Percentiles rank a stretch among this genome's conserved stretches.
Evolutionary conservation across 2,888 invertebrate species (phyloP).

Genomic region (Ormyrus pomaceus): DNA sequence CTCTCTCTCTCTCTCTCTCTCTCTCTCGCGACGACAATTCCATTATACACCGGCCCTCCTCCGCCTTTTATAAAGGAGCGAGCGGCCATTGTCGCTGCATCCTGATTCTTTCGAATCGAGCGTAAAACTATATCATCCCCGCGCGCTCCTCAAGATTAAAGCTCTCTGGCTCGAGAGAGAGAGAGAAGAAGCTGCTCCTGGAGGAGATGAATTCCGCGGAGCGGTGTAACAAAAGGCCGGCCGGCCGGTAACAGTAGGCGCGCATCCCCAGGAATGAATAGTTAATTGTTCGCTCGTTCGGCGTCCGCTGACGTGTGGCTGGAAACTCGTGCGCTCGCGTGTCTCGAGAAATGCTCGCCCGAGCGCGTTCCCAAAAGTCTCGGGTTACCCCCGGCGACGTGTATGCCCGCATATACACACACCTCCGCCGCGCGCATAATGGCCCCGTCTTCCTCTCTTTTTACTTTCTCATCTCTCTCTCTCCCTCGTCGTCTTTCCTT

Average conservation of each 20-base stretch:
- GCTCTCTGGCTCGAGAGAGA: background rate
- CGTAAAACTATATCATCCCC: conserved; percentile 48
- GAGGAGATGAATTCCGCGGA: background rate
- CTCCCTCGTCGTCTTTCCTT: conserved; percentile 2
- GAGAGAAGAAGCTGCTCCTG: background rate
- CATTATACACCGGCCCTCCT: conserved; percentile 32
- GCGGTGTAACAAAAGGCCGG: conserved; percentile 24
- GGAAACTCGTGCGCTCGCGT: conserved; percentile 3
- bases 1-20: conserved; percentile 8
- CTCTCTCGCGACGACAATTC: conserved; percentile 35
- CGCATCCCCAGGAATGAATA: conserved; percentile 39
- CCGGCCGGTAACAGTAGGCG: conserved; percentile 8
- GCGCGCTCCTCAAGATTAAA: background rate
- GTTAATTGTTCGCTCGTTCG: conserved; percentile 41
- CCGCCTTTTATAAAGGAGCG: background rate
- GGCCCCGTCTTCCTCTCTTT: conserved; percentile 36
- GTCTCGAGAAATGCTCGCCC: conserved; percentile 26
- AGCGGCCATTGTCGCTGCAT: conserved; percentile 19
- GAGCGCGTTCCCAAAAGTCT: conserved; percentile 68
- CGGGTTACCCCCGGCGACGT: conserved; percentile 63
- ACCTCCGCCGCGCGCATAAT: too few species aligned
- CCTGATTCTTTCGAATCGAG: conserved; percentile 32
- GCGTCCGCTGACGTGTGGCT: conserved; percentile 33
- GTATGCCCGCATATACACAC: conserved; percentile 11
- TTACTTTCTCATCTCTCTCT: conserved; percentile 8